Evolutionary conservation across 1,140 invertebrate genomes (phyloP).

Genomic region (Monomorium pharaonis): DNA sequence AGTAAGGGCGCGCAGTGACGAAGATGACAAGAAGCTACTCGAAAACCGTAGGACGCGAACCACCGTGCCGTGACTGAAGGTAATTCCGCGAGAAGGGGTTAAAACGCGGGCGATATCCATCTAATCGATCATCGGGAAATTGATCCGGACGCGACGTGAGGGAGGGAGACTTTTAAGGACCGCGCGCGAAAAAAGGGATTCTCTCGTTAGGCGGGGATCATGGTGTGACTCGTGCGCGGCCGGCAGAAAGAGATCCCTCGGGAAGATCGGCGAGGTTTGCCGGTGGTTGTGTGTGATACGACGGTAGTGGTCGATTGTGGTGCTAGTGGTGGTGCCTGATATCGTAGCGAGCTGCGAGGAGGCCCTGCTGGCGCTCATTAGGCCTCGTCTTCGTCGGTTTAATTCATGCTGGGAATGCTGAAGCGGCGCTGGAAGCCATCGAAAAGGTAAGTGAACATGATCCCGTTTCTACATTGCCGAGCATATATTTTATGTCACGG

Average conservation of each 20-base stretch:
- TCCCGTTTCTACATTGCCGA: not conserved
- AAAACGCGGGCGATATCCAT: conserved; percentile 28
- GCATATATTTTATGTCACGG: not conserved
- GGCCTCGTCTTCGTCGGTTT: conserved; percentile 64
- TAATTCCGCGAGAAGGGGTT: conserved; percentile 1
- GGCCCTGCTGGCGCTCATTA: conserved; percentile 52
- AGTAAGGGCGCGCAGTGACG: conserved; percentile 20
- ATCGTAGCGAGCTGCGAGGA: conserved; percentile 65
- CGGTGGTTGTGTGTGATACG: conserved; percentile 64
- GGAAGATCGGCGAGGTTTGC: conserved; percentile 51
- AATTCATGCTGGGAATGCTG: conserved; percentile 80
- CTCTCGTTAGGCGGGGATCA: conserved; percentile 35
- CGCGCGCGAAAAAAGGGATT: conserved; percentile 5
- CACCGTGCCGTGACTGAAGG: conserved; percentile 10
- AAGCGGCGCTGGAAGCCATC: conserved; percentile 83
- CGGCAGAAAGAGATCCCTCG: conserved; percentile 38
- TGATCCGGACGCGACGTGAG: conserved; percentile 26
- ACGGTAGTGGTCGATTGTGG: conserved; percentile 69
- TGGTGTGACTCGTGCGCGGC: conserved; percentile 60
- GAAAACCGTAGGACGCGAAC: not conserved
- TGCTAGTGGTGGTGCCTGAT: conserved; percentile 64
- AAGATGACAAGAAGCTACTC: conserved; percentile 32
- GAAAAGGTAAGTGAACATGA: conserved; percentile 75
- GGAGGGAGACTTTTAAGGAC: conserved; percentile 26
- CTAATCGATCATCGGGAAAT: conserved; percentile 24